Base-by-base conservation (phyloP, 2,113 vertebrate species). In the Riparia riparia region DNA sequence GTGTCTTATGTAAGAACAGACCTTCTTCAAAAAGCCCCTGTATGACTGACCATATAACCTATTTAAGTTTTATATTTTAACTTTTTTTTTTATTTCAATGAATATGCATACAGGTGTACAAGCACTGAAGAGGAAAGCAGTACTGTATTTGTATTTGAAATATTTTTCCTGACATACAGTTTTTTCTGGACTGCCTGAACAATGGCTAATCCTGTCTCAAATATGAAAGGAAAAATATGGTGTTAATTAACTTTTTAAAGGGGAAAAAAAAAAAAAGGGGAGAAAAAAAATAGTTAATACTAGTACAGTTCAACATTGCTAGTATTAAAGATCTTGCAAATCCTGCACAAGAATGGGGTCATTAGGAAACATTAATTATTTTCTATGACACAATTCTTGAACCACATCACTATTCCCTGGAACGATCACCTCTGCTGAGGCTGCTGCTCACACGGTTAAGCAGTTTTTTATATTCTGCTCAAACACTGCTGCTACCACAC, bases 231-330 rank as follows among this genome's bases (percentile, higher is more conserved):
- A 41, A 66, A 76, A 47, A 57, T 37, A 60, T 3, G 6, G 1
- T 37, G 28, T 13, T 84, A 58, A 65, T 9, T 16, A 81, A 77
- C 13, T 61, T 84, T 49, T 34, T 9, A 16, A 87, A n/a, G n/a
- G n/a, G n/a, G 2, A 19, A 70, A 11, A 1, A 26, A 71, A 73
- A 60, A 8, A 4, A 0, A 3, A 0, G 37, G 37, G 37, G 37
- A 9, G 37, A 18, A 26, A 85, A 45, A 68, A 45, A 34, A 3
- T 3, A 31, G 12, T 9, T 19, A 50, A 66, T 25, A 80, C 14
- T 54, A 49, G 28, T 20, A 86, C 22, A 57, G 4, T 42, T 70
- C 50, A 78, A 28, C 6, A 29, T 2, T 37, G 12, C 28, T 93
- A 26, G 24, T 70, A 54, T 22, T 77, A 58, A 65, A 78, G 17